These are phyloP conservation scores for Paratilapia polleni DNA, from an alignment of 2,113 vertebrate species.

Conservation along the genomic window DNA sequence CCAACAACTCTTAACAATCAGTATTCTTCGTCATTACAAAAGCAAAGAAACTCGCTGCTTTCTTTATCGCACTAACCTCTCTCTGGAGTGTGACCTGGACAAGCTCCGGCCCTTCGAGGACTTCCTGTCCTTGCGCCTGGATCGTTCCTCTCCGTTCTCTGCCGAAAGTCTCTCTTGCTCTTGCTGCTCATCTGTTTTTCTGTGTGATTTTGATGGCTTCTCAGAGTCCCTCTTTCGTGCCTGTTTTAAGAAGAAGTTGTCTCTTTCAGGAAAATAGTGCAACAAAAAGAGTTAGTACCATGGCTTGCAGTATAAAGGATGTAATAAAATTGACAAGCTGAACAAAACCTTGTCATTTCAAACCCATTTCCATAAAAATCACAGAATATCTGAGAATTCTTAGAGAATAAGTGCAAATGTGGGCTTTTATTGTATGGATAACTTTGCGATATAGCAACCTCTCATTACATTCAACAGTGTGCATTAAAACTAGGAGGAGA, in stretches of 20 bases:
- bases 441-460: neutral
- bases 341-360: conserved; percentile 81
- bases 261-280: conserved; percentile 99
- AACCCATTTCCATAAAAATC: conserved; percentile 29
- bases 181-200: conserved; percentile 86
- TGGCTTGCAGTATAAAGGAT: conserved; percentile 86
- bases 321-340: conserved; percentile 81
- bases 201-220: conserved; percentile 91
- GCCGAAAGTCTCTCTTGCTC: conserved; percentile 90
- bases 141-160: conserved; percentile 93
- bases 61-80: conserved; percentile 80
- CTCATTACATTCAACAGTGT: neutral
- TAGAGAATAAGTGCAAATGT: conserved; percentile 15
- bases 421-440: neutral
- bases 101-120: conserved; percentile 88
- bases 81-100: conserved; percentile 92
- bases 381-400: conserved; percentile 35
- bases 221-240: conserved; percentile 95
- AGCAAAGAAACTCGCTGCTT: neutral
- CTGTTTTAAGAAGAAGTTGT: conserved; percentile 99
- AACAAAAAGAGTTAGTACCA: conserved; percentile 99
- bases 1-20: neutral
- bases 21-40: neutral
- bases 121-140: conserved; percentile 90
- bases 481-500: conserved; percentile 39